Percentiles rank a stretch among this genome's conserved stretches.
Evolutionary conservation across 2,113 vertebrate genomes (phyloP).

Genomic region (Brachypteracias leptosomus): DNA sequence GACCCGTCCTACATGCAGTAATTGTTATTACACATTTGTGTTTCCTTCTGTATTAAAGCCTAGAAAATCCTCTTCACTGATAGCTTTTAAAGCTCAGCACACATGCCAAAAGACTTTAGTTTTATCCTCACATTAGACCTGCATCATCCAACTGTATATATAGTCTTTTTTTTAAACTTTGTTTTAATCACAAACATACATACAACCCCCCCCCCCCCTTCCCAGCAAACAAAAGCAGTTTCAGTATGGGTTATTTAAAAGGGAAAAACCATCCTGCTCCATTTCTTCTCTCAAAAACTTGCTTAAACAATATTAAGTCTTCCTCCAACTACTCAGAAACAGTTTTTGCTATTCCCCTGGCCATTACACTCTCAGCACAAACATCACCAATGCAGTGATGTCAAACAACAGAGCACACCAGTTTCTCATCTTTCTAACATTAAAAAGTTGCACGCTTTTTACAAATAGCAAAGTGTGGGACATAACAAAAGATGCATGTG

Average conservation of each 20-base stretch:
- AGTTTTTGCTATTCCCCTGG: background rate
- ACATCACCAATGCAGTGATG: background rate
- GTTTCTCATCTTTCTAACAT: background rate
- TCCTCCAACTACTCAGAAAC: background rate
- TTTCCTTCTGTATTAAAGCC: background rate
- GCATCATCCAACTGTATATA: background rate
- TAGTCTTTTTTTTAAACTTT: background rate
- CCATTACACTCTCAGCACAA: background rate
- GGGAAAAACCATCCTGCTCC: background rate
- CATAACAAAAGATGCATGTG: background rate
- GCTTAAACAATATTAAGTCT: background rate
- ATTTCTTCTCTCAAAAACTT: background rate
- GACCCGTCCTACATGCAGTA: background rate
- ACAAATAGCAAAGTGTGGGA: background rate
- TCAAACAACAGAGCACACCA: background rate
- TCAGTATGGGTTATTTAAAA: background rate
- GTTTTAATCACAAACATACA: background rate
- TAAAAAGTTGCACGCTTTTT: background rate
- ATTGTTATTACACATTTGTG: background rate
- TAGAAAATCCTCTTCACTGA: background rate
- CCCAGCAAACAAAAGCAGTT: background rate
- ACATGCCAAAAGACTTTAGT: background rate
- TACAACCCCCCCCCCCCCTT: too few relatives aligned
- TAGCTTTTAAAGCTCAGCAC: background rate
- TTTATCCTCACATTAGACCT: background rate